Percentiles rank a stretch among this genome's conserved stretches.
These are phyloP conservation scores for Eristalis tenax DNA, from an alignment of 2,888 invertebrate species.

Conservation along the genomic window DNA sequence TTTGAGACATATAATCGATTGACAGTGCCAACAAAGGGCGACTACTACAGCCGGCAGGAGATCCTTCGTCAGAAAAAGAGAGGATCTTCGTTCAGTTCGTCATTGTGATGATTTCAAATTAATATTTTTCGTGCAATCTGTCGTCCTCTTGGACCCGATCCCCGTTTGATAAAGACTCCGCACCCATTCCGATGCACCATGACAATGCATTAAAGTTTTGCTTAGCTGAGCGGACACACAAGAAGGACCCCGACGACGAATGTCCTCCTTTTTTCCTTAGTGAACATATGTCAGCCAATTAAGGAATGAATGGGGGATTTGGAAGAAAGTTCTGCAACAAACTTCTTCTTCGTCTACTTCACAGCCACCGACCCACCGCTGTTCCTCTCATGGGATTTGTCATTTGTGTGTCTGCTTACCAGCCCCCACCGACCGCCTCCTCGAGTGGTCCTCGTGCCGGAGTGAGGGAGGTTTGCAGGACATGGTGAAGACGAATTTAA, in stretches of 20 bases:
- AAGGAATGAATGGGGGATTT: conserved; percentile 68
- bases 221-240: conserved; percentile 42
- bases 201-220: conserved; percentile 68
- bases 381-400: conserved; percentile 21
- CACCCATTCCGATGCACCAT: conserved; percentile 34
- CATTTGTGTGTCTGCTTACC: conserved; percentile 22
- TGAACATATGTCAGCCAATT: conserved; percentile 72
- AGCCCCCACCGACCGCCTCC: neutral
- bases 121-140: conserved; percentile 37
- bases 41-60: conserved; percentile 4
- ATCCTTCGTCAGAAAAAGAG: conserved; percentile 7
- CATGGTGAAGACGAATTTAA: conserved; percentile 53
- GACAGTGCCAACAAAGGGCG: conserved; percentile 39
- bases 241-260: conserved; percentile 45
- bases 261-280: conserved; percentile 39
- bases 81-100: conserved; percentile 41
- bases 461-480: conserved; percentile 37
- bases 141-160: neutral
- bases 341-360: conserved; percentile 48
- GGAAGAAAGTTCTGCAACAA: conserved; percentile 61
- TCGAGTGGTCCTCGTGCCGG: too few relatives aligned
- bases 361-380: neutral
- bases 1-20: conserved; percentile 64
- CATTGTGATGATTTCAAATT: conserved; percentile 65
- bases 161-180: conserved; percentile 11